A percentile compares a stretch with the other conserved stretches of the same genome.
These are phyloP conservation scores for Drosophila erecta DNA, from an alignment of 1,140 invertebrate species.

Conservation along the genomic window DNA sequence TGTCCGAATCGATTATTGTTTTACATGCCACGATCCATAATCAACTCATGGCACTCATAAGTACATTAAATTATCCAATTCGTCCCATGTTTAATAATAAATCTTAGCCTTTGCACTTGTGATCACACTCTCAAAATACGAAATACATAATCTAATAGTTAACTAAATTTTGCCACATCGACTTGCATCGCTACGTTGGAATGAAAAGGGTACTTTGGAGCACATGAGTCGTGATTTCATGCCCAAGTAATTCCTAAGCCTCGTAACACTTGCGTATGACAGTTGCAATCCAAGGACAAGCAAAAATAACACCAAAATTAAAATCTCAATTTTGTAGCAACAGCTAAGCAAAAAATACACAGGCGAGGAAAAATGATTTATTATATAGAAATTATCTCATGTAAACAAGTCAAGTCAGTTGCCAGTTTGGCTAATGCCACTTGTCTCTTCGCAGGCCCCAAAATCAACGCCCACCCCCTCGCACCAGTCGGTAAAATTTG, in stretches of 20 bases:
- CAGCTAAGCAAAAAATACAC: conserved; percentile 39
- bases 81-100: too few species aligned
- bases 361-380: conserved; percentile 72
- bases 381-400: conserved; percentile 82
- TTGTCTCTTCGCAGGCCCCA: conserved; percentile 53
- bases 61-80: not conserved
- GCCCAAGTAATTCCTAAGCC: conserved; percentile 33
- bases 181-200: too few species aligned
- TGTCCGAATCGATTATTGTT: not conserved
- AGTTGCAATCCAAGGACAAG: conserved; percentile 68
- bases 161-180: too few species aligned
- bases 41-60: too few species aligned
- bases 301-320: conserved; percentile 32
- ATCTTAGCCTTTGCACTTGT: too few species aligned
- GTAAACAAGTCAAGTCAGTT: conserved; percentile 82
- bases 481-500: conserved; percentile 61
- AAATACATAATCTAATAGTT: too few species aligned
- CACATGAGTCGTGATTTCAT: conserved; percentile 18
- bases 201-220: conserved; percentile 8
- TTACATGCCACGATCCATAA: not conserved
- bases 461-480: conserved; percentile 10
- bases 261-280: conserved; percentile 61
- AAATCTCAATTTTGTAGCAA: conserved; percentile 36
- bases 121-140: not conserved
- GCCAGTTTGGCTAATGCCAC: conserved; percentile 77